Base-by-base conservation (phyloP, 2,888 invertebrate genomes). In the Drosophila mayaguana region DNA sequence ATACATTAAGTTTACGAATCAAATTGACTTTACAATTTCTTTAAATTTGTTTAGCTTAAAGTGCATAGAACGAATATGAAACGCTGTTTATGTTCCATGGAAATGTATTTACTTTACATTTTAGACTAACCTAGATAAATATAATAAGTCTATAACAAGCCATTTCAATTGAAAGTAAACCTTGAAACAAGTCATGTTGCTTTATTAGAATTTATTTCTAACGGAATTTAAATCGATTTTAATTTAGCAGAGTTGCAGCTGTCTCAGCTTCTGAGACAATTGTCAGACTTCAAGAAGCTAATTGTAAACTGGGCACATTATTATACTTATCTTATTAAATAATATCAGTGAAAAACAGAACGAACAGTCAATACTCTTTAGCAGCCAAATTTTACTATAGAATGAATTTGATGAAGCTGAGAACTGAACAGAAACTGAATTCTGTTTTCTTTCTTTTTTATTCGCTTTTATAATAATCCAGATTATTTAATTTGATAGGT, bases 211-310 rank as follows among this genome's bases (percentile, higher is more conserved):
- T 72, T 45, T 50, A 46, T 50, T 63, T 73, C 57, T 56, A 81
- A 79, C 85, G 61, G 71, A 81, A 72, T 73, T 83, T 64, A 55
- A 83, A 79, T 88, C 60, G 73, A 67, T 73, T 73, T 32, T 32
- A 80, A 64, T 73, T 42, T 50, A 38, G 53, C 54, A 28, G 18
- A 32, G 57, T 22, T 22, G 48, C 62, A 71, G 78, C 57, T 73
- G 74, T 50, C 46, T 25, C 50, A 25, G 46, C 36, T 14, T 8
- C 11, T 22, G 34, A 18, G 18, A 36, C 11, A 40, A 6, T 43
- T 59, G 45, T 36, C n/a, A 12, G 6, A 55, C 40, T 36, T 40
- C 34, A 64, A 43, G 42, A 4, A 51, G 16, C 73, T 51, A 73
- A 76, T 64, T 77, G 59, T 42, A 18, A 38, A 53, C 45, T 9